Base-by-base conservation (phyloP, 2,113 vertebrate species). In the Limanda limanda region DNA sequence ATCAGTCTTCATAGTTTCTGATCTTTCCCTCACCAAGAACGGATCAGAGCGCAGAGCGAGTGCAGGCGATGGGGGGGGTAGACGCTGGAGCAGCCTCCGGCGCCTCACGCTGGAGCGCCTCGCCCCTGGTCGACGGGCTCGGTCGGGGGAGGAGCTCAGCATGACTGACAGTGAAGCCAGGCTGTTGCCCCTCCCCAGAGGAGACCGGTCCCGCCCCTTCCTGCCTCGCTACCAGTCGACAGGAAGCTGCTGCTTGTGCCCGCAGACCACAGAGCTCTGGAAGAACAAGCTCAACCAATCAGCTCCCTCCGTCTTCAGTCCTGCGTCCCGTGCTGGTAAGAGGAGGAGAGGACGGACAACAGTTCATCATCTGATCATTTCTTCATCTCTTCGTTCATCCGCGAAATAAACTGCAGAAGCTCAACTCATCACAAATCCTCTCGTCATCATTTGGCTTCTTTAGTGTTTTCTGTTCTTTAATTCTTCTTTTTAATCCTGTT, bases 241-340 rank as follows among this genome's bases (percentile, higher is more conserved):
- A 8, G 82, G 80, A 78, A 90, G 75, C 51, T 90, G 82, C 71
- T 23, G 60, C 56, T 35, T 81, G 47, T 83, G 83, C 61, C 85
- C 61, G 0, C 86, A 88, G 65, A 80, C 73, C 3, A 1, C 71
- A n/a, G 59, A 67, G 27, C 72, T 85, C 8, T 71, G 72, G 68
- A 88, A 82, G n/a, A 72, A 73, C 72, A 71, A 76, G 10, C 75
- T 92, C 27, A 85, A 90, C 70, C 76, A 81, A 21, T 94, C 91
- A n/a, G 81, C 82, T 65, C 85, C 89, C 0, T 74, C 87, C 0
- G 42, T 89, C 62, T 92, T 68, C 69, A 79, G 71, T 12, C 71
- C 86, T 7, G 45, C 71, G 23, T 24, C 63, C 15, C 21, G 48
- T 15, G 27, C 75, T 12, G 92, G 93, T 94, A 94, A 92, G 89